Percentiles rank a stretch among this genome's conserved stretches.
phyloP scores from a whole-genome alignment of 2,113 vertebrate species.

The Syrrhaptes paradoxus region DNA sequence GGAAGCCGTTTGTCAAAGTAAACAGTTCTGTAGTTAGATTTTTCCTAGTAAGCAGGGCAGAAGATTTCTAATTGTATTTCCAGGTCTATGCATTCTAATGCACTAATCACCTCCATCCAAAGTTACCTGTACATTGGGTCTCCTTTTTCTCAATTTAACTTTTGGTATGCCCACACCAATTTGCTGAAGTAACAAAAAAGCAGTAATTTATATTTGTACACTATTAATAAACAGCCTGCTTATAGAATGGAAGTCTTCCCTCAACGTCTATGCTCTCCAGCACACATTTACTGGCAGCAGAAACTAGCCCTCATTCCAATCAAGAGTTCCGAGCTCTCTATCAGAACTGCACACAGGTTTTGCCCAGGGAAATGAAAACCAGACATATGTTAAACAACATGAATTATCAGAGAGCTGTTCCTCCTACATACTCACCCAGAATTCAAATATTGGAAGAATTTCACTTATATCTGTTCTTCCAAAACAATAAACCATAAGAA shows the following conservation, averaged over 20 bases:
- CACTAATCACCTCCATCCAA: conserved; percentile 57
- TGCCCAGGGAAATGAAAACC: not conserved
- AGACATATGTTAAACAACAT: not conserved
- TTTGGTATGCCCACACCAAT: conserved; percentile 84
- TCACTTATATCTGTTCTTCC: not conserved
- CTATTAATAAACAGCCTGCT: not conserved
- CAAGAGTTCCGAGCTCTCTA: not conserved
- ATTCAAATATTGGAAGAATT: not conserved
- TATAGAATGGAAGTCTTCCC: not conserved
- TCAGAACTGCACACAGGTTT: not conserved
- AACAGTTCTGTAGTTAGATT: conserved; percentile 55
- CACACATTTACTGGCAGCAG: not conserved
- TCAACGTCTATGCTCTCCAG: not conserved
- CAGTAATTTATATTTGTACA: conserved; percentile 51
- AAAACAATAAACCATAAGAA: not conserved
- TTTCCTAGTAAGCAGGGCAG: conserved; percentile 59
- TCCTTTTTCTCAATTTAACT: conserved; percentile 82
- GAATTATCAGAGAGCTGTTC: not conserved
- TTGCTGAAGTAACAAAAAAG: conserved; percentile 81
- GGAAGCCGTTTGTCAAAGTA: conserved; percentile 59
- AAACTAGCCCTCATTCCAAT: not conserved
- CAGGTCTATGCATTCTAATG: conserved; percentile 63
- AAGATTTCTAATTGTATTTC: conserved; percentile 66
- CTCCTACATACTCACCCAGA: not conserved
- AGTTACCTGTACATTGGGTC: conserved; percentile 82